Evolutionary conservation across 2,797 vertebrate species (phyloP).

Genomic region (Notoglanidium macrostoma): DNA sequence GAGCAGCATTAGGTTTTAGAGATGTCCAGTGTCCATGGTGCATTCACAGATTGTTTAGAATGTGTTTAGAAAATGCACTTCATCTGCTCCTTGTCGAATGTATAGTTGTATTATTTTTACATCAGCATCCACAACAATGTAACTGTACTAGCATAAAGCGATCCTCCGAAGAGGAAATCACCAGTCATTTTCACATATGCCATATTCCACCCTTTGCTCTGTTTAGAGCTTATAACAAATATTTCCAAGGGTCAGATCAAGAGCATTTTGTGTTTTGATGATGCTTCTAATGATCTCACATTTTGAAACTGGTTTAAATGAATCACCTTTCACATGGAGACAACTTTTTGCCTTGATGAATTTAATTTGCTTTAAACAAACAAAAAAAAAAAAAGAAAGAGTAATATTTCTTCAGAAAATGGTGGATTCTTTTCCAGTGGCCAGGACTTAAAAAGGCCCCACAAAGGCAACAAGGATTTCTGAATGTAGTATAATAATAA

Average conservation of each 20-base stretch:
- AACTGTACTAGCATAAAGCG: not conserved
- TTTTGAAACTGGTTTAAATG: not conserved
- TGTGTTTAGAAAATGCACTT: not conserved
- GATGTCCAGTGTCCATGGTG: not conserved
- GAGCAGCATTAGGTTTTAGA: not conserved
- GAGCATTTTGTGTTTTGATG: not conserved
- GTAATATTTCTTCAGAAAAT: not conserved
- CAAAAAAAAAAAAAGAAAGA: not conserved
- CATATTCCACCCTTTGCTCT: not conserved
- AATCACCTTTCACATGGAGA: not conserved
- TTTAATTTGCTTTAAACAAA: not conserved
- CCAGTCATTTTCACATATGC: not conserved
- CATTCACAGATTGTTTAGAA: not conserved
- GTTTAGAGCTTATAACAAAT: not conserved
- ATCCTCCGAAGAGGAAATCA: not conserved
- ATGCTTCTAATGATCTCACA: not conserved
- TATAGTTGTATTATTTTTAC: not conserved
- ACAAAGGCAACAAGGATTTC: not conserved
- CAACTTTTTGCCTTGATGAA: not conserved
- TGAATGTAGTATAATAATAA: not conserved
- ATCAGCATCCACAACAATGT: not conserved
- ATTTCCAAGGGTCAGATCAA: not conserved
- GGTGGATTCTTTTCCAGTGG: not conserved
- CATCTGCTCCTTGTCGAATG: not conserved
- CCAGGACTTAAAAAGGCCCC: not conserved